Evolutionary conservation across 2,113 vertebrate genomes (phyloP), one percentile per base, ranked within the genome.

Genomic region (Noctilio leporinus): DNA sequence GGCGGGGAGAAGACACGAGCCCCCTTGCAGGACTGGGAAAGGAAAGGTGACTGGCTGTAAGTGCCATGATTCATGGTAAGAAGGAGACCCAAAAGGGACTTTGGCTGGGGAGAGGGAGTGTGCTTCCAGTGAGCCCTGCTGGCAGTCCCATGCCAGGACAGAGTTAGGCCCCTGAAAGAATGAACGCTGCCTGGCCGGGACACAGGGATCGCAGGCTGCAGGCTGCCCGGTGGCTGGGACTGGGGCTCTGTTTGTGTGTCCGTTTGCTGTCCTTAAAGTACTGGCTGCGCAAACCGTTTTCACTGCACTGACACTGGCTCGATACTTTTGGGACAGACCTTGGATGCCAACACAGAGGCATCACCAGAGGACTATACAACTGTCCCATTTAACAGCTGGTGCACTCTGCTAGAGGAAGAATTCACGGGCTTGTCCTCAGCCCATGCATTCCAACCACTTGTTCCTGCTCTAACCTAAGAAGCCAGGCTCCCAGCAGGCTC

Each of bases 71-170:
- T 14, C 22, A 20, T 11, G 4, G 9, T 33, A 47, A 84, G 47
- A 53, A 22, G 5, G 45, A 64, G 7, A 77, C 28, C 82, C 38
- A 45, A 47, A 10, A 4, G 20, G 15, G 53, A 38, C 26, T 26
- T 33, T 2, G 65, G 69, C 10, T 1, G 0, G 0, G 49, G n/a
- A 16, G 10, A 7, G 3, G 0, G 8, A 5, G 0, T 19, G 53
- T 77, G 43, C 47, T 43, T 47, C 30, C 78, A 33, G 33, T 9
- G 78, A 26, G 7, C 12, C 17, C 80, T 38, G 47, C 30, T 3
- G 53, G 75, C 3, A 20, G 20, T 5, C 5, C 1, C 0, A 4
- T 28, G 26, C 49, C 1, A n/a, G 35, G 51, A 33, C 40, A 30
- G 22, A 49, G 59, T 15, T 3, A 45, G 47, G 47, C 2, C 2